Evolutionary conservation across 2,888 invertebrate genomes (phyloP), one percentile per base, ranked within the genome.

Genomic region (Melitaea athalia): DNA sequence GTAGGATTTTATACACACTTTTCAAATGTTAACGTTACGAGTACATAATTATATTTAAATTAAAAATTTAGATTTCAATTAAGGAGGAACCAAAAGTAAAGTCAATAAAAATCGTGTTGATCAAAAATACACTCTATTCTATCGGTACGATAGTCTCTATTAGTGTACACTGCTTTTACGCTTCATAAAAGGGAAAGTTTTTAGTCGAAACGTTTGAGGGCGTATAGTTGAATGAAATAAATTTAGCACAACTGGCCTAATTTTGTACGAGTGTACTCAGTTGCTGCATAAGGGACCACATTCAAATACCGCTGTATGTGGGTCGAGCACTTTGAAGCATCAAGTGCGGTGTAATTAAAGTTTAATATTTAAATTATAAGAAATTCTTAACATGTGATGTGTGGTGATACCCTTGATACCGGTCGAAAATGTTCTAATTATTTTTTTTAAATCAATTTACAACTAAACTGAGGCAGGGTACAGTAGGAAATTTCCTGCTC

Each of bases 221-320:
- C 17, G 24, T 66, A 70, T 67, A 68, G 66, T 33, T 72, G 70
- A 66, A 72, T 72, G 70, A 72, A 70, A 72, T 70, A 67, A 67
- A 67, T 72, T 70, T 65, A 70, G 70, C 65, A 72, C 68, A 70
- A 70, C 72, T 72, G 72, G 68, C 70, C 72, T 70, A 66, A 72
- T 70, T 72, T 70, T 61, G 49, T 52, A 63, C 65, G 52, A 72
- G 70, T 61, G 72, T 67, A 60, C 69, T 67, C 64, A 42, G 52
- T 59, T 53, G 59, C 64, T 64, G 72, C 72, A 70, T 66, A 66
- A 61, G 66, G 66, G 61, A 67, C 68, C 68, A 72, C 68, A 70
- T 67, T 71, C 72, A 72, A 68, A 72, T 72, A 70, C 59, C 59
- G 43, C 60, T 49, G 55, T 67, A 68, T 72, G 45, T 72, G 59